Base-by-base conservation (phyloP, 2,113 vertebrate genomes). In the Saguinus imperator region DNA sequence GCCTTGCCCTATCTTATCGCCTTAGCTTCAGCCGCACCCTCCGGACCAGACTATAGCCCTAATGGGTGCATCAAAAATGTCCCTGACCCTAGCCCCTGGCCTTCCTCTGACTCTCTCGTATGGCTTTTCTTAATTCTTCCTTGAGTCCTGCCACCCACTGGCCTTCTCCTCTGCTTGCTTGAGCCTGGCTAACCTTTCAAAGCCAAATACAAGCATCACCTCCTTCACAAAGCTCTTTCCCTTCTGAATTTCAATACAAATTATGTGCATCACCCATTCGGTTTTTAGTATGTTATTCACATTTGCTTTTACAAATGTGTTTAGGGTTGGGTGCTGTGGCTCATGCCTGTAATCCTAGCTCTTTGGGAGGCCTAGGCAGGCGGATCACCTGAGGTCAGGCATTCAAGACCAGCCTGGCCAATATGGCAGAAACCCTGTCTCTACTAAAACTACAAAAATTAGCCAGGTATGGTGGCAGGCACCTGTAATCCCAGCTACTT, bases 51-150 rank as follows among this genome's bases (percentile, higher is more conserved):
- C 66, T 32, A 4, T 21, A 21, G 29, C 27, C 23, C 16, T 52
- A 1, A 1, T 1, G 3, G 43, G 35, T 25, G 18, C 37, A 17
- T 48, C 64, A 32, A 0, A 27, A n/a, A 61, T 18, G 6, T 12
- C 27, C 40, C 75, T 25, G n/a, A 16, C 10, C 52, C 50, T 16
- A 58, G 32, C 9, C 14, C 3, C 29, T 61, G 66, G 32, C 16
- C 35, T 35, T 89, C 21, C 27, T 14, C 27, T 45, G 6, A 73
- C 81, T 72, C 40, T 77, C 75, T 83, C 37, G 1, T 43, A 20
- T 4, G 14, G 3, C 25, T 61, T 57, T 32, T 32, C 43, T 40
- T 12, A 43, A 43, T 73, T 91, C 66, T 70, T 45, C 57, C 61
- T 79, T 21, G 50, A 25, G 6, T 37, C 43, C 37, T 55, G 35